Conservation (phyloP, 2,888 invertebrate genomes). For the Electrophaes corylata region DNA sequence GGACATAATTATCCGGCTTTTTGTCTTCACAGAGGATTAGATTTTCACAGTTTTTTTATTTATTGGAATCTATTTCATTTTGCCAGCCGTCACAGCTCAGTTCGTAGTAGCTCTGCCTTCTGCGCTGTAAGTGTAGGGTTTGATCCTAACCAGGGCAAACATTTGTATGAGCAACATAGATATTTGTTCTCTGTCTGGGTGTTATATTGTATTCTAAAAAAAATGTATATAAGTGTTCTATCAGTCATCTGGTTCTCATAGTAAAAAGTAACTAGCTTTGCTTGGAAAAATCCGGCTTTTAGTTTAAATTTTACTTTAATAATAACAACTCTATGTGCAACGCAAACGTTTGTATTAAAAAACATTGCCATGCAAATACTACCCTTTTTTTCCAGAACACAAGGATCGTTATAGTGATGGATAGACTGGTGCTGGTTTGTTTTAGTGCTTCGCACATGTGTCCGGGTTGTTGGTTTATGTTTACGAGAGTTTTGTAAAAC, state of each 20-base stretch:
- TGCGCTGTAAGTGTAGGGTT: no score
- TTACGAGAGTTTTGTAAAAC: conserved; percentile 4
- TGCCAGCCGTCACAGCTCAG: no score
- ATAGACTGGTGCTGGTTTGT: conserved; percentile 7
- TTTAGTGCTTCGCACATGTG: conserved; percentile 23
- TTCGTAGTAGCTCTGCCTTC: no score
- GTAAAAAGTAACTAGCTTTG: neutral
- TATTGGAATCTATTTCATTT: no score
- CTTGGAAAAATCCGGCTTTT: neutral
- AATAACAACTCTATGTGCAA: neutral
- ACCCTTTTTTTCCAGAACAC: neutral
- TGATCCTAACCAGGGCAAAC: no score
- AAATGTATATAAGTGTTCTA: no score
- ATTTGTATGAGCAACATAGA: no score
- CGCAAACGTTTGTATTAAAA: conserved; percentile 13
- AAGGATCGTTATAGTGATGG: neutral
- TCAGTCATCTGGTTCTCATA: no score
- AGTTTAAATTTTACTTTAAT: neutral
- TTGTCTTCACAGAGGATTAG: no score
- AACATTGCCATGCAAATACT: conserved; percentile 11
- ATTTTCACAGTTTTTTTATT: neutral
- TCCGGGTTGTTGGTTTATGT: conserved; percentile 9
- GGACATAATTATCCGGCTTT: neutral
- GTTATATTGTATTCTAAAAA: no score
- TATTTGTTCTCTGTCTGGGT: no score